phyloP scores from a whole-genome alignment of 2,113 vertebrate species.

The Ammodytes dubius region DNA sequence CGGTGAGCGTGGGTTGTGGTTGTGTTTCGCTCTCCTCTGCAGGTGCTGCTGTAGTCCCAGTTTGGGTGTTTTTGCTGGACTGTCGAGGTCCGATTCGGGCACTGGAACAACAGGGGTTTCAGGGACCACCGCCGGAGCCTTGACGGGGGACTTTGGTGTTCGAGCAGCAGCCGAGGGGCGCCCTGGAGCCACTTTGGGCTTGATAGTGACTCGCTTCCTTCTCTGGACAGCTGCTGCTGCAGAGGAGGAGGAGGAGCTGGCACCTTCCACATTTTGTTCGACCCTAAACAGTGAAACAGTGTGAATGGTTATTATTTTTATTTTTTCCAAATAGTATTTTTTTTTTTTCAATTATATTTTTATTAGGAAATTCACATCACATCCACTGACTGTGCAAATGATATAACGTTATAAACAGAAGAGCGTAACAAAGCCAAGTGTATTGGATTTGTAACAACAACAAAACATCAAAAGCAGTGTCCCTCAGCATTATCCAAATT shows the following conservation, averaged over 20 bases:
- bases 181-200: constrained; percentile 85
- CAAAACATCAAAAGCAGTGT: too few species aligned
- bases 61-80: constrained; percentile 28
- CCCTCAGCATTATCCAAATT: too few species aligned
- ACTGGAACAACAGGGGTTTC: constrained; percentile 26
- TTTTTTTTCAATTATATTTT: too few species aligned
- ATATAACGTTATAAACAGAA: too few species aligned
- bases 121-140: constrained; percentile 30
- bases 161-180: constrained; percentile 66
- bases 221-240: constrained; percentile 84
- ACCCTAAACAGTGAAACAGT: constrained; percentile 71
- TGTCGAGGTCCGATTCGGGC: constrained; percentile 55
- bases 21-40: constrained; percentile 63
- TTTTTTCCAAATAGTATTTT: neutral
- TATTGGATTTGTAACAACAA: too few species aligned
- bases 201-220: constrained; percentile 90
- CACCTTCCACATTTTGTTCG: constrained; percentile 66
- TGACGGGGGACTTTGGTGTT: constrained; percentile 72
- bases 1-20: constrained; percentile 13
- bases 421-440: too few species aligned
- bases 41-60: neutral
- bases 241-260: constrained; percentile 57
- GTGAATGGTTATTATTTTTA: neutral
- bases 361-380: too few species aligned
- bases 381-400: too few species aligned